Base-by-base conservation (phyloP, 2,113 vertebrate genomes). In the Phocoena phocoena region DNA sequence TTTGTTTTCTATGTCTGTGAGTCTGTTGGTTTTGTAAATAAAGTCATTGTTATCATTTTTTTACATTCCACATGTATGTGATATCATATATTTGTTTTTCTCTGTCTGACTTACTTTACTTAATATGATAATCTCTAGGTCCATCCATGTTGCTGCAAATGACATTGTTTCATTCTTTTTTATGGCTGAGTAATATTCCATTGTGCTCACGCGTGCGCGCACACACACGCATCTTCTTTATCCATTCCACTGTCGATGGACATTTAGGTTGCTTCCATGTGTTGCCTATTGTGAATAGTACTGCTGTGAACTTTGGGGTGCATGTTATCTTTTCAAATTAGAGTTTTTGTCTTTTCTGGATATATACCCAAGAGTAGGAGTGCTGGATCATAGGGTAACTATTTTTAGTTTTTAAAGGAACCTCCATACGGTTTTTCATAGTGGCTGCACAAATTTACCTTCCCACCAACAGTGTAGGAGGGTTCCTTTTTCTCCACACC, bases 171-270 rank as follows among this genome's bases (percentile, higher is more conserved):
- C 47, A 8, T 79, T 55, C 20, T 79, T 79, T 55, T 14, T 79
- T 55, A 55, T 79, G 76, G 76, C 50, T n/a, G 20, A 79, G 20
- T 55, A 21, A 79, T 55, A 79, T 14, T 23, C 10, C 50, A 55
- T 79, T 50, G 14, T 38, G 38, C 4, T 3, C 5, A 0, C 13
- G 8, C 14, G 3, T 41, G 21, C 55, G 2, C 55, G 2, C 55
- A 53, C 18, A 55, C 18, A 2, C 55, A 0, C 17, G 2, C 53
- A 18, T 7, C 65, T 33, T 33, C 63, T 67, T 33, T 67, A 67
- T 53, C 47, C 76, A 79, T 53, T 50, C 28, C 28, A 31, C 47
- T n/a, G 47, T n/a, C 21, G 18, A 55, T 8, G 3, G 33, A 23
- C 47, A 23, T 33, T 11, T 53, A 23, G 65, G 10, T 55, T 55